Percentiles rank a stretch among this genome's conserved stretches.
phyloP scores from a whole-genome alignment of 2,797 vertebrate genomes.

The Potorous gilbertii region DNA sequence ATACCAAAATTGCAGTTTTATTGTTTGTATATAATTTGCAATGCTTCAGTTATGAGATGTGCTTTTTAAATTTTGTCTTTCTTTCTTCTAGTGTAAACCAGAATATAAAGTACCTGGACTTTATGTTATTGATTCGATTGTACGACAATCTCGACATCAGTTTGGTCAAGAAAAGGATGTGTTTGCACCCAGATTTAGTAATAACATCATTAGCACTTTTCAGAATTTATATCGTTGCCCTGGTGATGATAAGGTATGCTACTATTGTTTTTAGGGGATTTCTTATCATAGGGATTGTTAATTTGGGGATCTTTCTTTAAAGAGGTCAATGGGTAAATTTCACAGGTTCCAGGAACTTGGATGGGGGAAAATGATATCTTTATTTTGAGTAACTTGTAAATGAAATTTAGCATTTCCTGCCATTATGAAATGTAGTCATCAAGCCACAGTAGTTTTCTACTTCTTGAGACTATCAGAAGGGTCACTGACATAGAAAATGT shows the following conservation, averaged over 20 bases:
- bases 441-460: background rate
- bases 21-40: background rate
- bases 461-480: background rate
- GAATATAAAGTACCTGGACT: constrained; percentile 99
- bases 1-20: background rate
- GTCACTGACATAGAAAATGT: background rate
- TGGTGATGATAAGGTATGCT: constrained; percentile 96
- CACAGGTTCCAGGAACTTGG: background rate
- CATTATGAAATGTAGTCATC: background rate
- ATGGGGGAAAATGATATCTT: background rate
- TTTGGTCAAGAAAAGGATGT: constrained; percentile 99
- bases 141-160: constrained; percentile 98
- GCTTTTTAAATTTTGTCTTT: constrained; percentile 41
- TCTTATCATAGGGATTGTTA: constrained; percentile 11
- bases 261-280: background rate
- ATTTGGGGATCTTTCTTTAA: background rate
- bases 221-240: constrained; percentile 99
- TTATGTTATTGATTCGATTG: constrained; percentile 98
- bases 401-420: background rate
- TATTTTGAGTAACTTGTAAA: background rate
- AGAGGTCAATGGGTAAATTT: background rate
- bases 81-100: constrained; percentile 93
- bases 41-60: constrained; percentile 39
- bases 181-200: constrained; percentile 99
- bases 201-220: constrained; percentile 98